Evolutionary conservation across 2,113 vertebrate species (phyloP).

Genomic region (Beaufortia kweichowensis): DNA sequence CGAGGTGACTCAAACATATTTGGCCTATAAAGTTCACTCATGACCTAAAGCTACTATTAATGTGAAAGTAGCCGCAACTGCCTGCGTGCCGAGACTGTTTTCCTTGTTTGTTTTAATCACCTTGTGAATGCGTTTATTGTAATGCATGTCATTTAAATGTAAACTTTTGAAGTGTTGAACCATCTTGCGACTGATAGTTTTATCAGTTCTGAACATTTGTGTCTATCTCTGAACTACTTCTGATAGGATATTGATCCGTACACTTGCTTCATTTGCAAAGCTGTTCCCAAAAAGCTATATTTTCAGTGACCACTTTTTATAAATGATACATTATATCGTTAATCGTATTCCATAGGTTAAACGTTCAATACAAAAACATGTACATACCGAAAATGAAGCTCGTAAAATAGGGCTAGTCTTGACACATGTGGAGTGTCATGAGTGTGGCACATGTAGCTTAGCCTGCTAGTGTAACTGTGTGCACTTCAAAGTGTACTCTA

Average conservation of each 20-base stretch:
- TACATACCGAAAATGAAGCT: too few species aligned
- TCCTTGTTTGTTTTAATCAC: not conserved
- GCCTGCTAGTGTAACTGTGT: not conserved
- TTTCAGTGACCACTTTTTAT: not conserved
- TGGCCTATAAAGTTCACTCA: constrained; percentile 22
- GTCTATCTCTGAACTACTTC: not conserved
- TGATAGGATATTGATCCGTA: not conserved
- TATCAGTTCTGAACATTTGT: constrained; percentile 26
- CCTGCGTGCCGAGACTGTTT: not conserved
- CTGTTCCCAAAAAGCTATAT: not conserved
- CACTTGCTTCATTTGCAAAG: not conserved
- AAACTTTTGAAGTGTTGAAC: not conserved
- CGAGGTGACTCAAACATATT: constrained; percentile 82
- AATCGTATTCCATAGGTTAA: not conserved
- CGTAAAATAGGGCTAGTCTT: too few species aligned
- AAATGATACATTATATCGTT: not conserved
- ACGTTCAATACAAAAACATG: not conserved
- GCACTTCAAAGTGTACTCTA: not conserved
- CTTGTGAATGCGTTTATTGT: not conserved
- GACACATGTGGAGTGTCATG: constrained; percentile 38
- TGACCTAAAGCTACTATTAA: constrained; percentile 5
- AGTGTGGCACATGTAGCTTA: constrained; percentile 21
- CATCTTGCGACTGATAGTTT: not conserved
- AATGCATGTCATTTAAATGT: not conserved
- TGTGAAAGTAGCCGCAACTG: not conserved